A percentile compares a stretch with the other conserved stretches of the same genome.
Evolutionary conservation across 2,888 invertebrate species (phyloP).

Genomic region (Eurytoma californica): DNA sequence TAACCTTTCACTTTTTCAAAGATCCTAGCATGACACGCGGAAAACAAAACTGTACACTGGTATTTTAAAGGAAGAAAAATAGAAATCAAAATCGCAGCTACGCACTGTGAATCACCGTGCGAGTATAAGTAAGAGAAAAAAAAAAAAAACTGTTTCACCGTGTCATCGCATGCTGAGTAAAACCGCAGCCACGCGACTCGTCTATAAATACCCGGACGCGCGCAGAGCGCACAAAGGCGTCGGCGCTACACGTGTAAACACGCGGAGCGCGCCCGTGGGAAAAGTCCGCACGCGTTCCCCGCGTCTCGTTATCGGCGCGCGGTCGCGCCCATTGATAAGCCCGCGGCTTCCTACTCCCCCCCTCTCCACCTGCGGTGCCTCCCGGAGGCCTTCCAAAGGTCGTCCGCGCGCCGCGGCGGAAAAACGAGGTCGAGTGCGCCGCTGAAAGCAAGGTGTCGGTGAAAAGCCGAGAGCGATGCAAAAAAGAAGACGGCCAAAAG

Average conservation of each 20-base stretch:
- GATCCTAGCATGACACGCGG: no score
- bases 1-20: no score
- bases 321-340: conserved; percentile 47
- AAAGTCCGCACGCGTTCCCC: not conserved
- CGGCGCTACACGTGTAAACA: conserved; percentile 29
- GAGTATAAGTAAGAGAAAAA: not conserved
- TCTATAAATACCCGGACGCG: not conserved
- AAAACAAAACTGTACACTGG: no score
- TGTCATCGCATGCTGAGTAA: conserved; percentile 20
- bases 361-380: conserved; percentile 8
- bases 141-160: conserved; percentile 24
- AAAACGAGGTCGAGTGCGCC: conserved; percentile 43
- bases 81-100: no score
- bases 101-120: no score
- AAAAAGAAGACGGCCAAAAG: conserved; percentile 47
- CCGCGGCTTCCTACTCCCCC: not conserved
- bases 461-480: conserved; percentile 21
- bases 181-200: conserved; percentile 20
- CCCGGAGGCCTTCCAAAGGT: conserved; percentile 52
- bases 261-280: conserved; percentile 35
- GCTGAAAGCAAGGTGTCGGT: conserved; percentile 5
- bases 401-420: conserved; percentile 38
- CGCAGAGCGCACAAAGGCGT: conserved; percentile 19
- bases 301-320: not conserved
- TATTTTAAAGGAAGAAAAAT: no score